These are phyloP conservation scores for Papilio demoleus DNA, from an alignment of 2,888 invertebrate genomes.

Conservation along the genomic window DNA sequence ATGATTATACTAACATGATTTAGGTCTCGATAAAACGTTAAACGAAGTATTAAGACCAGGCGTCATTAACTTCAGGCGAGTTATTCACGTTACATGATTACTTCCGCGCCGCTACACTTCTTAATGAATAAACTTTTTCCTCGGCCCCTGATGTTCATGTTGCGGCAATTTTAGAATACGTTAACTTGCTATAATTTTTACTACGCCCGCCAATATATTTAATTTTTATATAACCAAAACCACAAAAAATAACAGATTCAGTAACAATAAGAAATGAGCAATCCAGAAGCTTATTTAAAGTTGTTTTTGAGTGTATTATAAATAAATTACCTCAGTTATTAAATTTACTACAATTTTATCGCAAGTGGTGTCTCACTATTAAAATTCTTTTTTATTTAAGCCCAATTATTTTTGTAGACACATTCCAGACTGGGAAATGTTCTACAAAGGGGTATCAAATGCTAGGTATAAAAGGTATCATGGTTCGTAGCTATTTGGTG, in stretches of 20 bases:
- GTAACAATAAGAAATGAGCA: no score
- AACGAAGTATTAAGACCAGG: slow-evolving; percentile 15
- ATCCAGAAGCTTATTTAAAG: no score
- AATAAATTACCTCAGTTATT: no score
- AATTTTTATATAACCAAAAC: no score
- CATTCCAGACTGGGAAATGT: background rate
- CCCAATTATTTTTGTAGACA: background rate
- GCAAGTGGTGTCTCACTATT: no score
- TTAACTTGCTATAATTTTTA: background rate
- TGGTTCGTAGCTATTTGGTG: background rate
- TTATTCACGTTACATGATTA: slow-evolving; percentile 24
- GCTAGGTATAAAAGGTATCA: background rate
- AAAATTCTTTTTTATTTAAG: no score
- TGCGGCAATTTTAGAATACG: slow-evolving; percentile 14
- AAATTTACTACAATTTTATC: no score
- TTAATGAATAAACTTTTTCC: slow-evolving; percentile 27
- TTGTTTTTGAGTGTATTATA: no score
- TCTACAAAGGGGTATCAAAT: background rate
- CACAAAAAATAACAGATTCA: no score
- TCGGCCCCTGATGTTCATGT: background rate
- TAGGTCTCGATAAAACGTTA: slow-evolving; percentile 1
- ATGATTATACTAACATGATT: background rate
- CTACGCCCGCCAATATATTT: background rate
- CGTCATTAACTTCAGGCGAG: slow-evolving; percentile 16
- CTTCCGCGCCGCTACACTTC: slow-evolving; percentile 12